phyloP scores from a whole-genome alignment of 2,888 invertebrate genomes.

The Mesorhabditis sp. region DNA sequence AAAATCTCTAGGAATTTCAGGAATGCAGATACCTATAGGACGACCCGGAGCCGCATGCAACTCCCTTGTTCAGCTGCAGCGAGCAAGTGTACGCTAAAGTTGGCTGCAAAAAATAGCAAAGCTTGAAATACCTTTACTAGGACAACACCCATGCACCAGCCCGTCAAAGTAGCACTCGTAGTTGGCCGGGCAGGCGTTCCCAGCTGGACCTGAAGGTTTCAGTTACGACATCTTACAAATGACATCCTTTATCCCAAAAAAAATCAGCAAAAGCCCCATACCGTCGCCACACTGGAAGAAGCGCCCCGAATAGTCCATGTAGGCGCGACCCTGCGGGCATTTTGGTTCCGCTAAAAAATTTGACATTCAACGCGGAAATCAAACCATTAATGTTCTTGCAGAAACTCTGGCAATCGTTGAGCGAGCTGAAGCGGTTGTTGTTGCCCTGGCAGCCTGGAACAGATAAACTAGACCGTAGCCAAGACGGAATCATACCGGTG shows the following conservation, averaged over 20 bases:
- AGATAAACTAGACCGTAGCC: background rate
- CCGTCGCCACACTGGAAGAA: conserved; percentile 38
- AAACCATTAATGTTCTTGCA: conserved; percentile 40
- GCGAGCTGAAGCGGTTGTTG: conserved; percentile 38
- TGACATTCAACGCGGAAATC: background rate
- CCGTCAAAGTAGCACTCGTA: conserved; percentile 42
- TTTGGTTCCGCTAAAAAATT: conserved; percentile 35
- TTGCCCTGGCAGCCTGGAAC: conserved; percentile 40
- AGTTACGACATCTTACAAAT: background rate
- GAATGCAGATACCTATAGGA: conserved; percentile 19
- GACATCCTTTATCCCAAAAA: too few species aligned
- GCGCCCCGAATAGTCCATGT: conserved; percentile 34
- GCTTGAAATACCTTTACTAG: conserved; percentile 22
- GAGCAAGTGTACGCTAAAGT: conserved; percentile 36
- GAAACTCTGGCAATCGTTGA: conserved; percentile 42
- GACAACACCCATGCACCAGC: conserved; percentile 43
- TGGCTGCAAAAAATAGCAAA: background rate
- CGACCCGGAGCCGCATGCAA: conserved; percentile 34
- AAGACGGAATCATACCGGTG: conserved; percentile 10
- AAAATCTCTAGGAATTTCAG: background rate
- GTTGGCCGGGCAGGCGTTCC: conserved; percentile 36
- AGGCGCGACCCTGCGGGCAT: conserved; percentile 35
- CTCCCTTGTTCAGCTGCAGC: conserved; percentile 36
- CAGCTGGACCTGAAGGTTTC: conserved; percentile 9
- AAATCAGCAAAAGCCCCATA: conserved; percentile 10